phyloP scores from a whole-genome alignment of 2,797 vertebrate species.

The Dendrocincla fuliginosa region DNA sequence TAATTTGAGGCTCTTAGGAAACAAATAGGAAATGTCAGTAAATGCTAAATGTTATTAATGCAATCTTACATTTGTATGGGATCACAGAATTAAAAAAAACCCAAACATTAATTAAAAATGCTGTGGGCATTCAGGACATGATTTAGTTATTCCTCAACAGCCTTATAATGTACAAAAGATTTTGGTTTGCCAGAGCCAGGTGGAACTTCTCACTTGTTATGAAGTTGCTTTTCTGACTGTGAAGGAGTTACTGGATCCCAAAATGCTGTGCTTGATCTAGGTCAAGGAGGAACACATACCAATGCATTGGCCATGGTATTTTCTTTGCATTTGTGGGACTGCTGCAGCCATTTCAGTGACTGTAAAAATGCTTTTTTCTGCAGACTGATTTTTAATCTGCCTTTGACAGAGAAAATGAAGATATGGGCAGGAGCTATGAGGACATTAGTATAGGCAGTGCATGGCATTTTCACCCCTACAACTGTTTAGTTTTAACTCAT shows the following conservation, averaged over 20 bases:
- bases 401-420: not conserved
- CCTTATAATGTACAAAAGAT: not conserved
- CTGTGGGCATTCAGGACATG: not conserved
- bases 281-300: not conserved
- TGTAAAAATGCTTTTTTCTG: not conserved
- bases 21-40: not conserved
- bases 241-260: not conserved
- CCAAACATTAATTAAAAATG: not conserved
- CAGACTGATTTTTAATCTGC: not conserved
- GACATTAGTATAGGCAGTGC: not conserved
- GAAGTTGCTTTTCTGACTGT: not conserved
- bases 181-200: not conserved
- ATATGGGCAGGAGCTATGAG: not conserved
- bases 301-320: fast-evolving
- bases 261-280: not conserved
- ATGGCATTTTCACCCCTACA: not conserved
- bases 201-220: not conserved
- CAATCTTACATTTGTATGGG: not conserved
- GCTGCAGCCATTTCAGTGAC: not conserved
- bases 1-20: not conserved
- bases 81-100: not conserved
- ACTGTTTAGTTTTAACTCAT: not conserved
- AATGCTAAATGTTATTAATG: not conserved
- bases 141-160: not conserved
- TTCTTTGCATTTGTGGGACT: not conserved